These are phyloP conservation scores for Priocnemis perturbator DNA, from an alignment of 2,888 invertebrate genomes.

Conservation along the genomic window DNA sequence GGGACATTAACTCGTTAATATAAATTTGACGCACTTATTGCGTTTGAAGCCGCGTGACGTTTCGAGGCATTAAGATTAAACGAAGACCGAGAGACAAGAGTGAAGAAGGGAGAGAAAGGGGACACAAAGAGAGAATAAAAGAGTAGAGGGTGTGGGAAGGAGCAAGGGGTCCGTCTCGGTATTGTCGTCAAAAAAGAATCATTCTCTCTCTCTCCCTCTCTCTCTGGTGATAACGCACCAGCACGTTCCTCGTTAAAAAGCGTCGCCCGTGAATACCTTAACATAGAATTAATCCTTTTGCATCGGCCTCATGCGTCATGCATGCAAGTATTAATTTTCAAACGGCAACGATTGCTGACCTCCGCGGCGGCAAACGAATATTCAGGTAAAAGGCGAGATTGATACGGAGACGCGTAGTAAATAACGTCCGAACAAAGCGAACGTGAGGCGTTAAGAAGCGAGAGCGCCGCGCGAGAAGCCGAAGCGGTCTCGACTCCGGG, in stretches of 20 bases:
- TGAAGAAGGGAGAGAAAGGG: background rate
- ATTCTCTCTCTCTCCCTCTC: conserved; percentile 1
- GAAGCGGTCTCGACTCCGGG: no score
- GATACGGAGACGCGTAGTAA: no score
- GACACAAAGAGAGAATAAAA: conserved; percentile 12
- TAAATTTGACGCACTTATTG: no score
- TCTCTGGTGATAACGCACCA: background rate
- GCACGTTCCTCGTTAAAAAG: background rate
- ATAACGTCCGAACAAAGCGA: no score
- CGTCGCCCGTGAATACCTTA: conserved; percentile 8
- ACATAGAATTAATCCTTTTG: conserved; percentile 7
- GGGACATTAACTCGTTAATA: no score
- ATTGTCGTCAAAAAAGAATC: no score
- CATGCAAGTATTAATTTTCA: background rate
- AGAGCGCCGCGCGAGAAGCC: no score
- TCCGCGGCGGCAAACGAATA: background rate
- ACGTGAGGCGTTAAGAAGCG: no score
- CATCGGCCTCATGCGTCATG: conserved; percentile 5
- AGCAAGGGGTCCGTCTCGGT: no score
- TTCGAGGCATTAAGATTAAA: conserved; percentile 10
- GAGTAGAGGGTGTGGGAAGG: background rate
- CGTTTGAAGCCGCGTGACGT: no score
- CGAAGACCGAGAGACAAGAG: background rate
- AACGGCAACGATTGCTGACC: background rate
- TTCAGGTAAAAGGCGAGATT: background rate